Base-by-base conservation (phyloP, 2,113 vertebrate species). In the Semnornis frantzii region DNA sequence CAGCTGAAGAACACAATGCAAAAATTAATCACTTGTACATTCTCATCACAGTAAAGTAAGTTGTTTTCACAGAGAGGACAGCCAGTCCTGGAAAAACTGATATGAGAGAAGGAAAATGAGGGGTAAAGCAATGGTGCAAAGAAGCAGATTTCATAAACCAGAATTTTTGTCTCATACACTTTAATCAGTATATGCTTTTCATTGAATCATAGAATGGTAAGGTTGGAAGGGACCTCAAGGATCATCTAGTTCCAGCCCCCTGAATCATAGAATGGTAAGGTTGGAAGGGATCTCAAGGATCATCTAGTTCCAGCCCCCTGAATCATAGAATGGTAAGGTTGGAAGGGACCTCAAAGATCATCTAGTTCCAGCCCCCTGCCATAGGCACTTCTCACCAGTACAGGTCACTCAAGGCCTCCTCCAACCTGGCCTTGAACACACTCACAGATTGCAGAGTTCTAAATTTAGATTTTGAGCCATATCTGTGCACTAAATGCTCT, bases 1-100 rank as follows among this genome's bases (percentile, higher is more conserved):
- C 99, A 59, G 97, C 95, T 93, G 98, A 97, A 92, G 93, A 97
- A 81, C 87, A 57, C 52, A 83, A 18, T 0, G 9, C 24, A 73
- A 24, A 71, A 69, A 69, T 57, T 9, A 37, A 8, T 33, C 14
- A 25, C 33, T 37, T 55, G 28, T 5, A 27, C 12, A 31, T 25
- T 39, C 14, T 57, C 52, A 62, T 34, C 17, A 37, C 52, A 74
- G 34, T 16, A 44, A 73, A 71, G 72, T 5, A 62, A 55, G 20
- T 21, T 65, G 34, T 82, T 72, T 73, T 72, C 60, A 69, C 33
- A 54, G 25, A 58, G 28, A 76, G 19, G 33, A 81, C 64, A 34
- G 30, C 48, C 44, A 65, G 21, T 52, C 5, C 44, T 15, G 17
- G 30, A 62, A 90, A 60, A 5, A 60, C 70, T 0, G 0, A 70